phyloP scores from a whole-genome alignment of 1,140 invertebrate genomes.

The Drosophila biarmipes region DNA sequence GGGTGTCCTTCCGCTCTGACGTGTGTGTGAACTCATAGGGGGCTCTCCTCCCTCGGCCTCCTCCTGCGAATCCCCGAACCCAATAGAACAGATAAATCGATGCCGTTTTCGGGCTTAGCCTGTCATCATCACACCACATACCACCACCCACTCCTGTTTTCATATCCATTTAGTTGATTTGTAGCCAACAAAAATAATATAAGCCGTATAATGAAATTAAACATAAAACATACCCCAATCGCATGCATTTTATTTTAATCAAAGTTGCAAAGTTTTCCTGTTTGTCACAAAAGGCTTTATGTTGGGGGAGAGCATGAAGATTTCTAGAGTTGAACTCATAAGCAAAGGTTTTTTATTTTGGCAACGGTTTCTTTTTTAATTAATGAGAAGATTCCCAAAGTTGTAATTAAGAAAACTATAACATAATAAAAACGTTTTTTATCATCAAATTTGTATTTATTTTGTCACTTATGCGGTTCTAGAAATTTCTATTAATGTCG shows the following conservation, averaged over 20 bases:
- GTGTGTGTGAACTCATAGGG: conserved; percentile 24
- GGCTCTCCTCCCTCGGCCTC: conserved; percentile 2
- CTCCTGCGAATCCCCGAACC: not conserved
- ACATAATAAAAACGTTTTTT: not conserved
- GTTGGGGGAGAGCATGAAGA: not conserved
- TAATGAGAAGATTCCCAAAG: not conserved
- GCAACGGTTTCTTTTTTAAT: not conserved
- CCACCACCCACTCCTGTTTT: conserved; percentile 19
- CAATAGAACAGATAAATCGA: conserved; percentile 82
- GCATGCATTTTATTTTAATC: conserved; percentile 45
- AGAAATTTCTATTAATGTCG: no score
- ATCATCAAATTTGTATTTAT: no score
- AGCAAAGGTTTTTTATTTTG: not conserved
- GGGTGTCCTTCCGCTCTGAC: conserved; percentile 28
- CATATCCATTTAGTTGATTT: conserved; percentile 47
- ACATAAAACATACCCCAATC: conserved; percentile 26
- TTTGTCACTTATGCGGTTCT: no score
- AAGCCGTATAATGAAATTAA: conserved; percentile 42
- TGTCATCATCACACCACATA: conserved; percentile 19
- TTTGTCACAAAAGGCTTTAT: conserved; percentile 25
- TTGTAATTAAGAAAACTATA: not conserved
- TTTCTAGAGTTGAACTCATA: not conserved
- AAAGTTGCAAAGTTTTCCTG: conserved; percentile 41
- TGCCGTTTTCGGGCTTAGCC: conserved; percentile 54
- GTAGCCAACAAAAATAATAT: conserved; percentile 34